These are phyloP conservation scores for Psittacula echo DNA, from an alignment of 2,797 vertebrate species.

Conservation along the genomic window DNA sequence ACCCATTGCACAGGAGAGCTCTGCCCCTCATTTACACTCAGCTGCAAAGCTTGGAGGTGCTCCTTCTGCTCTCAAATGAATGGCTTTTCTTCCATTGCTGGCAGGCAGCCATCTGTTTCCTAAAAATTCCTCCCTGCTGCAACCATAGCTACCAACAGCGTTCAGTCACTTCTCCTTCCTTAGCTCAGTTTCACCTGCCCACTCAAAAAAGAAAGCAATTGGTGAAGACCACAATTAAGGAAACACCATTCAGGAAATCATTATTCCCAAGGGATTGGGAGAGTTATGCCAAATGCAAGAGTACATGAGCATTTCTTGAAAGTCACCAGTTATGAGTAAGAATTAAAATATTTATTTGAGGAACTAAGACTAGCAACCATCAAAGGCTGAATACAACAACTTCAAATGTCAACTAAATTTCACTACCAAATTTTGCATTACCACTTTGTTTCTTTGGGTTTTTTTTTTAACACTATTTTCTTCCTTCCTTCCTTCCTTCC, in stretches of 20 bases:
- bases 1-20: background rate
- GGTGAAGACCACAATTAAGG: background rate
- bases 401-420: background rate
- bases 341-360: conserved; percentile 7
- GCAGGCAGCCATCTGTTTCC: background rate
- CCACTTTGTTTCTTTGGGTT: background rate
- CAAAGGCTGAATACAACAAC: background rate
- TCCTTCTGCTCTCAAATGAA: background rate
- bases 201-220: conserved; percentile 11
- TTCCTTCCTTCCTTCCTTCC: background rate
- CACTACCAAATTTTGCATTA: background rate
- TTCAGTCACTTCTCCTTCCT: conserved; percentile 44
- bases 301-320: background rate
- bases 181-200: conserved; percentile 15
- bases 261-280: background rate
- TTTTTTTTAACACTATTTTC: background rate
- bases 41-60: background rate
- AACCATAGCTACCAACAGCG: background rate
- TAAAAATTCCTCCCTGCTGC: background rate
- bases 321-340: background rate
- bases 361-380: background rate
- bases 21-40: background rate
- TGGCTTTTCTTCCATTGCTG: background rate
- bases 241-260: conserved; percentile 10
- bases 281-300: background rate